Base-by-base conservation (phyloP, 2,113 vertebrate genomes). In the Anolis sagrei region DNA sequence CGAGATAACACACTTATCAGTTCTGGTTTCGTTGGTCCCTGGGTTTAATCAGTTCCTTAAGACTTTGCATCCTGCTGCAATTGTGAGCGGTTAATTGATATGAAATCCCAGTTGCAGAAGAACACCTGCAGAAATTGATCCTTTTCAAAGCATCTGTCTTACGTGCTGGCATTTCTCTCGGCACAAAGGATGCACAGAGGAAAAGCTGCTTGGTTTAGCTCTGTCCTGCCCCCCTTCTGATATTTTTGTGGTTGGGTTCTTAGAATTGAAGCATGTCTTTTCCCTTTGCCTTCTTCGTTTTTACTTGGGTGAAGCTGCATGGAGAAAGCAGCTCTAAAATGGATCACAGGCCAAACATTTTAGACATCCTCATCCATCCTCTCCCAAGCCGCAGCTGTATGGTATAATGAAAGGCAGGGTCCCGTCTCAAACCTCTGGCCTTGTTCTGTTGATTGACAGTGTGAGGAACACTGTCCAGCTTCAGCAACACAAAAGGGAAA, bases 371-470 rank as follows among this genome's bases (percentile, higher is more conserved):
- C 68, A 62, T 58, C 76, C 51, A 85, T 48, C 69, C 51, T 62
- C 36, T 76, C 64, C 32, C 27, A 69, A 44, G 23, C 32, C 62
- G 54, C 48, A 62, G 68, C 76, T 85, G 68, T 44, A 51, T 61
- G 14, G 51, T 70, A 19, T 85, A 85, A 85, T 79, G 76, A 79
- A 39, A 85, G 54, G 54, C 51, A 79, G 25, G 27, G 36, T 23
- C 68, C 58, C 32, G 5, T 21, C 48, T 61, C 68, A 54, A 58
- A 85, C 76, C 76, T 79, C 76, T 85, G 51, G 64, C 76, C 83
- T 64, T 85, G 69, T 51, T 85, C 72, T 32, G 76, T 54, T 73
- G 10, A 73, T 34, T 49, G 69, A 79, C 76, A 64, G 51, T 11
- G 76, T 36, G 36, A 32, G 79, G 62, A 44, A 32, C 44, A 5